Conservation (phyloP, 2,888 invertebrate genomes). For the Cyrtodaria siliqua region DNA sequence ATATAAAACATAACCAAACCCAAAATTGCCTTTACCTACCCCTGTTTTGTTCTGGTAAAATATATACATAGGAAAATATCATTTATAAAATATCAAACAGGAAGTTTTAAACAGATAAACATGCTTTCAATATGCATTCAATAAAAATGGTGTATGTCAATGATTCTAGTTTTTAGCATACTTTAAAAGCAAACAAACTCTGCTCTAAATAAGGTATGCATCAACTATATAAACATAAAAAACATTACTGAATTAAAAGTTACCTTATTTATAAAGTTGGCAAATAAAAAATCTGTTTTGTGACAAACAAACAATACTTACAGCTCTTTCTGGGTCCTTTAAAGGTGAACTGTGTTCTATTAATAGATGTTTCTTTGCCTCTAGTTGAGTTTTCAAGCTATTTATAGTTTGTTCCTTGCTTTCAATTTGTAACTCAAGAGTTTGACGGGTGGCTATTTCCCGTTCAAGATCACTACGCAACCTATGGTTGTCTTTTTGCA, state of each 20-base stretch:
- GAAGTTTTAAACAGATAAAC: constrained; percentile 9
- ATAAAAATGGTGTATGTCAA: no score
- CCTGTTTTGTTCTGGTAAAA: constrained; percentile 33
- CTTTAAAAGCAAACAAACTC: no score
- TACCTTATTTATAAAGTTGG: no score
- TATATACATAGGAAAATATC: no score
- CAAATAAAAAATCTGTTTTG: no score
- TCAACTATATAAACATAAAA: no score
- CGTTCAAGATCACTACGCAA: constrained; percentile 82
- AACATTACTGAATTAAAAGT: no score
- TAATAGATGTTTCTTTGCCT: constrained; percentile 69
- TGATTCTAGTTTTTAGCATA: no score
- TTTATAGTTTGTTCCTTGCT: constrained; percentile 82
- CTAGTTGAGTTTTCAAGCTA: constrained; percentile 77
- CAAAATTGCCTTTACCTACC: constrained; percentile 33
- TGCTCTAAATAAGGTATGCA: no score
- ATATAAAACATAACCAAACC: not conserved
- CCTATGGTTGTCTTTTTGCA: constrained; percentile 84
- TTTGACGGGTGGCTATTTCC: constrained; percentile 80
- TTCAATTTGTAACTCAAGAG: constrained; percentile 82
- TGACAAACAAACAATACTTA: constrained; percentile 52
- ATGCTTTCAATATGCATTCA: no score
- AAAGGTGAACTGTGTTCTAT: constrained; percentile 71
- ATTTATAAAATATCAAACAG: constrained; percentile 11
- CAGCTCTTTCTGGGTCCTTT: constrained; percentile 74